Conservation (phyloP, 2,888 invertebrate genomes). For the Odontomyia ornata region DNA sequence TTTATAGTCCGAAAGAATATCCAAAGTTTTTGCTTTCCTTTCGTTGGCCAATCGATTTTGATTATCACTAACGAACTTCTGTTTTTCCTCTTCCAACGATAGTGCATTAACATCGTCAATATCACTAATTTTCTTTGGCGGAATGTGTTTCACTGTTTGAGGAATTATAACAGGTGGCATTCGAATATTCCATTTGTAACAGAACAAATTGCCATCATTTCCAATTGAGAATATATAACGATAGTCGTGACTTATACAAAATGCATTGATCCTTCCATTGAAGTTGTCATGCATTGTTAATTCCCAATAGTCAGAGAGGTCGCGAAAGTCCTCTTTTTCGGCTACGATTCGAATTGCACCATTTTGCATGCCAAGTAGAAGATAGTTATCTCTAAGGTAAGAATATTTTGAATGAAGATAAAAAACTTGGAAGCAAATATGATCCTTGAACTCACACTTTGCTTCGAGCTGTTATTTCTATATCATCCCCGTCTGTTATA, state of each 20-base stretch:
- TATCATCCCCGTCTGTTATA: constrained; percentile 67
- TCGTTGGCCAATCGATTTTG: constrained; percentile 71
- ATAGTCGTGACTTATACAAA: constrained; percentile 71
- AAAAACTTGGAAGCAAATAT: neutral
- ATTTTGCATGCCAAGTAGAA: constrained; percentile 70
- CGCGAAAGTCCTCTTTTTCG: constrained; percentile 65
- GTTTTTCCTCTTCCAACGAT: constrained; percentile 72
- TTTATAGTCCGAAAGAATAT: constrained; percentile 67
- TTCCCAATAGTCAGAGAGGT: constrained; percentile 73
- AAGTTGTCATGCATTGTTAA: constrained; percentile 79
- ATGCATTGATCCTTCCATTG: constrained; percentile 72
- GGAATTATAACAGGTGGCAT: constrained; percentile 19
- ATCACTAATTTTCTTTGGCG: constrained; percentile 53
- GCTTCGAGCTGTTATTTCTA: constrained; percentile 68
- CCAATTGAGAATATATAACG: constrained; percentile 71
- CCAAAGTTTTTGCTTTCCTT: constrained; percentile 70
- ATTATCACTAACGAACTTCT: constrained; percentile 72
- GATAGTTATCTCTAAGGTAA: constrained; percentile 63
- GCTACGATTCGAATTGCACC: constrained; percentile 70
- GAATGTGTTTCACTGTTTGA: constrained; percentile 43
- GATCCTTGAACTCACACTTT: constrained; percentile 64
- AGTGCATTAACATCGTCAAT: constrained; percentile 57
- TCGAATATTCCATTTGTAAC: constrained; percentile 68
- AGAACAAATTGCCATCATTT: constrained; percentile 80
- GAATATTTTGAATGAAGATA: neutral